These are phyloP conservation scores for Lutjanus campechanus DNA, from an alignment of 2,797 vertebrate species.

Conservation along the genomic window DNA sequence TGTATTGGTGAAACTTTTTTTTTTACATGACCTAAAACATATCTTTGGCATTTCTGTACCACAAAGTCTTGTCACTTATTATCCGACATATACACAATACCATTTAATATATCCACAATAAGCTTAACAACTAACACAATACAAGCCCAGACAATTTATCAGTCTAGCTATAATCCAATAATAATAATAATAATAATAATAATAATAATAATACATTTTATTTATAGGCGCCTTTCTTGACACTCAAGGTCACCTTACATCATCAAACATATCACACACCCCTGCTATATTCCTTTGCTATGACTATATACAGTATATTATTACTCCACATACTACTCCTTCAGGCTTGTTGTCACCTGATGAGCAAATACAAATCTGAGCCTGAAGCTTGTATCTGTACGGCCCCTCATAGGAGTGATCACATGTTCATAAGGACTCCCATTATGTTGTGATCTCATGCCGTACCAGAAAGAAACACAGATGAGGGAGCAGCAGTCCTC, in stretches of 20 bases:
- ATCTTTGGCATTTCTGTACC: not conserved
- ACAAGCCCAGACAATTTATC: not conserved
- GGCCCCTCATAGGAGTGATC: conserved; percentile 17
- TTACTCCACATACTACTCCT: conserved; percentile 6
- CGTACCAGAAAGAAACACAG: conserved; percentile 25
- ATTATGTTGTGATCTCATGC: conserved; percentile 26
- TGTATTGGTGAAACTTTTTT: not conserved
- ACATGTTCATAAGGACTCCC: conserved; percentile 16
- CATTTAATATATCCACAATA: not conserved
- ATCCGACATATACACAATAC: not conserved
- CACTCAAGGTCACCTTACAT: too few relatives aligned
- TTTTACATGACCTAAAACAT: not conserved
- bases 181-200: too few relatives aligned
- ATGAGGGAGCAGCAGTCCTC: conserved; percentile 33
- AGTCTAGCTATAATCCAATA: conserved; percentile 15
- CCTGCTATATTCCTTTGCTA: conserved; percentile 10
- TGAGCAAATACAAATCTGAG: conserved; percentile 29
- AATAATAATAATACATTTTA: too few relatives aligned
- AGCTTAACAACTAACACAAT: not conserved
- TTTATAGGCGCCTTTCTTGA: too few relatives aligned
- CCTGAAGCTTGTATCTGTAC: conserved; percentile 12
- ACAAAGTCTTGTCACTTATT: not conserved
- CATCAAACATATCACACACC: not conserved
- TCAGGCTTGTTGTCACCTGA: conserved; percentile 8
- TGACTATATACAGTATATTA: not conserved